phyloP scores from a whole-genome alignment of 2,113 vertebrate species.

The Catharus minimus region DNA sequence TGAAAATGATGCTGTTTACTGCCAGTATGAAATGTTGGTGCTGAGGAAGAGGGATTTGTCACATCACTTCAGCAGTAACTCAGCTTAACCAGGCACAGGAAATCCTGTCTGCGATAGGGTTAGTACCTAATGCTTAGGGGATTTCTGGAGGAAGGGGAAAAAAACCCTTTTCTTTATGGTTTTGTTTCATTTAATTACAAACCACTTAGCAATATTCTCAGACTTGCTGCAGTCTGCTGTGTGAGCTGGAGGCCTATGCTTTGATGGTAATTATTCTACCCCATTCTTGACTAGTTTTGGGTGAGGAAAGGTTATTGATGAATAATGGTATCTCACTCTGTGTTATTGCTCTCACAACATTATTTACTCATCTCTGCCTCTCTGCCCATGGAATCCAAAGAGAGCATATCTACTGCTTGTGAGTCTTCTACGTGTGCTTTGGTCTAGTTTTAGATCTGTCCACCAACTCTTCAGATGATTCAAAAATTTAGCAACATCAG shows the following conservation, averaged over 20 bases:
- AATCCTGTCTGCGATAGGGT: background rate
- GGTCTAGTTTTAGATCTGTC: background rate
- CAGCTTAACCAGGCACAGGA: background rate
- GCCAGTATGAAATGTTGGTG: constrained; percentile 17
- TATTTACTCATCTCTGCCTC: background rate
- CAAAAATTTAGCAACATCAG: background rate
- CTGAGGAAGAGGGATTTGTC: background rate
- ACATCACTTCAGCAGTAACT: background rate
- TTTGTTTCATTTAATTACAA: background rate
- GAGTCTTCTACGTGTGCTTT: accelerated
- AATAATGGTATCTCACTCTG: background rate
- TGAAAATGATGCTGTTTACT: background rate
- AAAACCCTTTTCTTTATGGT: background rate
- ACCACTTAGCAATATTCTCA: background rate
- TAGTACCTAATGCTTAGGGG: background rate
- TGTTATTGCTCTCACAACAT: accelerated
- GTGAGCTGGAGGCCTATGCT: background rate
- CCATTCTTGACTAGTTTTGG: background rate
- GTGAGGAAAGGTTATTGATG: background rate
- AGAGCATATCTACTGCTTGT: background rate
- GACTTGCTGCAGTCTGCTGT: background rate
- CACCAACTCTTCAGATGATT: background rate
- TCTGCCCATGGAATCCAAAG: background rate
- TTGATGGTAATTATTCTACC: background rate
- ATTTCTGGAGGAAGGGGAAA: background rate